These are phyloP conservation scores for Brachionus paranguensis DNA, from an alignment of 1,140 invertebrate species.

Conservation along the genomic window DNA sequence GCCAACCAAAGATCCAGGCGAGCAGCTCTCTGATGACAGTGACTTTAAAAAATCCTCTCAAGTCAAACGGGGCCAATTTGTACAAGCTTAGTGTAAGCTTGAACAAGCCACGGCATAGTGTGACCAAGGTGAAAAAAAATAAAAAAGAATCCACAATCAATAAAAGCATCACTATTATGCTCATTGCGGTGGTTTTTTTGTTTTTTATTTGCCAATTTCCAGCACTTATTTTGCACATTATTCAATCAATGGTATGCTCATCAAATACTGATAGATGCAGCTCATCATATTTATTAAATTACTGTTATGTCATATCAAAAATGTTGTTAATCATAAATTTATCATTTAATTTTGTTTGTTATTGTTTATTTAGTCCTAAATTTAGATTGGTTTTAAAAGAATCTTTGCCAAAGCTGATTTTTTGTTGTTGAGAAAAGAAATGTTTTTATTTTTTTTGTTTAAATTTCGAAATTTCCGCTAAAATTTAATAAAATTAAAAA, in stretches of 20 bases:
- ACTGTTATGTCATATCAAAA: neutral
- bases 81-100: neutral
- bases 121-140: neutral
- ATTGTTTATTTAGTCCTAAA: constrained; percentile 36
- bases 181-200: constrained; percentile 19
- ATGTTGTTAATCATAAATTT: constrained; percentile 11
- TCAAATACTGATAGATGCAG: neutral
- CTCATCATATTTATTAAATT: neutral
- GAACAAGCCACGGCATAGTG: neutral
- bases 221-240: neutral
- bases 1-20: neutral
- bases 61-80: neutral
- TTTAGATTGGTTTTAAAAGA: constrained; percentile 19
- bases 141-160: neutral
- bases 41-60: neutral
- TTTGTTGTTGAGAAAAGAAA: neutral
- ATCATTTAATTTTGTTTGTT: constrained; percentile 37
- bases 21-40: neutral
- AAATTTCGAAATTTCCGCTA: neutral
- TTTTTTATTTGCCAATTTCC: constrained; percentile 39
- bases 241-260: constrained; percentile 8
- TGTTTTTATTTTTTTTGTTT: neutral
- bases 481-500: neutral
- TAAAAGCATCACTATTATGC: constrained; percentile 16
- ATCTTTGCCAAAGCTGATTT: neutral